Base-by-base conservation (phyloP, 92 coral and sea anemone genomes). In the Porites divaricata region DNA sequence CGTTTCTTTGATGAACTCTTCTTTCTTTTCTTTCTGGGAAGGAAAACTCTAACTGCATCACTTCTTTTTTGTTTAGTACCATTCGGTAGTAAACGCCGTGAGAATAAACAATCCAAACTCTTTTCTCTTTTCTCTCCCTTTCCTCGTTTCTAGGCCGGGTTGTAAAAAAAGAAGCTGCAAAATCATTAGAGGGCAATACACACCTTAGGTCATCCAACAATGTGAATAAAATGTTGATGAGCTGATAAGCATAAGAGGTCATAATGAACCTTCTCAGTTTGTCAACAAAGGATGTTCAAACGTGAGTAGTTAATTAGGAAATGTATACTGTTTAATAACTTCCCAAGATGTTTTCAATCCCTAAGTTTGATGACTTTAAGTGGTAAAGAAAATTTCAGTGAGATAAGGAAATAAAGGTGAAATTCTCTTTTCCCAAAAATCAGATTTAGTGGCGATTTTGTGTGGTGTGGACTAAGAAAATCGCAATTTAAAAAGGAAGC, bases 221-320 rank as follows among this genome's bases (percentile, higher is more conserved):
- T 53, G 75, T 17, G 28, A 56, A 52, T 57, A 65, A 48, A 50
- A 58, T 67, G 84, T 79, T 16, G 66, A 79, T 67, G 19, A 72
- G 22, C 12, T 48, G 86, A 72, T 82, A 82, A 59, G 86, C 20
- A 26, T 63, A 35, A 35, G 45, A 35, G 45, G 45, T 35, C 45
- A 35, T 4, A 23, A 63, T 82, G 25, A 82, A 72, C 50, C 48
- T 82, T 61, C 79, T 21, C 41, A 2, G 62, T 72, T 82, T 82
- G 86, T 82, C 86, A 82, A 50, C 63, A 82, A 51, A 13, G 26
- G 49, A 59, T 62, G 62, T 52, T 78, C 57, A 23, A 58, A 10
- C 26, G 23, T 26, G 52, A 62, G 74, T 56, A 79, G 54, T 79
- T 54, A 54, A 12, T 11, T 20, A 21, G 73, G 25, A 24, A 78